Conservation (phyloP, 2,888 invertebrate species). For the Drosophila pseudotalamancana region DNA sequence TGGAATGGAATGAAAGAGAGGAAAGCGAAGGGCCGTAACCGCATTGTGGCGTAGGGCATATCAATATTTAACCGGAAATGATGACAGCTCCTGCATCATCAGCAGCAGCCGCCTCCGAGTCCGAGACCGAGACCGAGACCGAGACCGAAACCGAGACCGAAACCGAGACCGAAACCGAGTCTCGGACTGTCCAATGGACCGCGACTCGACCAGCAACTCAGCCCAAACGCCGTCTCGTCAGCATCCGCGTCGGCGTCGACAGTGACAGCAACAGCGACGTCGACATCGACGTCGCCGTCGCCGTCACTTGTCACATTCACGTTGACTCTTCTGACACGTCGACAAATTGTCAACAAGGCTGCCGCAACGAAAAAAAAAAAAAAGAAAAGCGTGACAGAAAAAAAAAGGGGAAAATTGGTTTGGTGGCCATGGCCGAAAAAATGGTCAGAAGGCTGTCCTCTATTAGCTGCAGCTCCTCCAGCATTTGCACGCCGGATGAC, state of each 20-base stretch:
- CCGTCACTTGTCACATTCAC: constrained; percentile 80
- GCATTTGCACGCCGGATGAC: constrained; percentile 66
- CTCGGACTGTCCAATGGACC: constrained; percentile 18
- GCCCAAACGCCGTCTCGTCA: constrained; percentile 56
- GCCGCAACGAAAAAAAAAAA: constrained; percentile 48
- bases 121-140: too few relatives aligned
- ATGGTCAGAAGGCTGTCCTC: constrained; percentile 40
- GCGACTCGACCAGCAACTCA: constrained; percentile 16
- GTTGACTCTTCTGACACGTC: constrained; percentile 78
- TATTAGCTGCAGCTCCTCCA: constrained; percentile 66
- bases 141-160: too few relatives aligned
- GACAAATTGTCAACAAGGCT: constrained; percentile 80
- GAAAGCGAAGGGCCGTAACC: constrained; percentile 2
- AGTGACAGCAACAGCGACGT: too few relatives aligned
- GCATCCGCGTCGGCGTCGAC: constrained; percentile 39
- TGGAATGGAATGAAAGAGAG: background rate
- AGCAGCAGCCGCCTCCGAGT: background rate
- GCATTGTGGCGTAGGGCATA: constrained; percentile 28
- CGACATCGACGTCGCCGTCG: constrained; percentile 11
- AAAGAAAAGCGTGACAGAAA: constrained; percentile 23
- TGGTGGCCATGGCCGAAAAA: constrained; percentile 23
- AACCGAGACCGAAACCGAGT: constrained; percentile 1
- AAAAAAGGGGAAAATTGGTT: background rate
- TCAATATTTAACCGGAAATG: constrained; percentile 49
- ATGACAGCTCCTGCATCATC: constrained; percentile 32